These are phyloP conservation scores for Uloborus diversus DNA, from an alignment of 1,140 invertebrate species.

Conservation along the genomic window DNA sequence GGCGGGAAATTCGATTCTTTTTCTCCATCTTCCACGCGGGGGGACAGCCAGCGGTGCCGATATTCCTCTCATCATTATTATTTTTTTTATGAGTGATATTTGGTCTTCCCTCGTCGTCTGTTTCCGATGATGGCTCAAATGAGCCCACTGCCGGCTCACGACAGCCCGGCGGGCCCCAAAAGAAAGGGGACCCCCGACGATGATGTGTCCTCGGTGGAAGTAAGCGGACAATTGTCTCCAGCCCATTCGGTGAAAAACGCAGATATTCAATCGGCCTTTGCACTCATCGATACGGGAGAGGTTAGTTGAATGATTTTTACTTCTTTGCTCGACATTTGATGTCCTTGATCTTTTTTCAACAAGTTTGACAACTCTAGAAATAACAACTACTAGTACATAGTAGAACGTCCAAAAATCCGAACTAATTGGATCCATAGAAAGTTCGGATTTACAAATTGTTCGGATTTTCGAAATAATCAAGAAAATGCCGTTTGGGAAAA, in stretches of 20 bases:
- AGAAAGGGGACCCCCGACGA: conserved; percentile 47
- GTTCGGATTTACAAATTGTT: too few species aligned
- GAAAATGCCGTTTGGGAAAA: too few species aligned
- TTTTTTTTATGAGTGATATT: too few species aligned
- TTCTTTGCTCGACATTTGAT: too few species aligned
- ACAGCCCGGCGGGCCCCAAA: conserved; percentile 35
- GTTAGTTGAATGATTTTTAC: conserved; percentile 25
- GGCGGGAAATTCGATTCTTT: background rate
- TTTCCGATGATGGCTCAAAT: conserved; percentile 49
- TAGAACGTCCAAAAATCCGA: too few species aligned
- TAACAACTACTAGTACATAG: too few species aligned
- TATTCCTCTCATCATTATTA: too few species aligned
- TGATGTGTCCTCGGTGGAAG: conserved; percentile 32
- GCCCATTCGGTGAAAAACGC: conserved; percentile 32
- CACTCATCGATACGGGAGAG: conserved; percentile 48
- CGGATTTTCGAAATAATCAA: too few species aligned
- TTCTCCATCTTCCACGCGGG: background rate
- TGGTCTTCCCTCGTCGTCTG: background rate
- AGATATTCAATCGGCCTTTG: conserved; percentile 52
- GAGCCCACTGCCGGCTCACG: conserved; percentile 39
- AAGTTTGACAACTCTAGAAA: too few species aligned
- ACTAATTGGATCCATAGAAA: too few species aligned
- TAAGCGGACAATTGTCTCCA: conserved; percentile 39
- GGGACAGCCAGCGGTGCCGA: background rate
- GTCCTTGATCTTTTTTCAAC: too few species aligned